phyloP scores from a whole-genome alignment of 2,888 invertebrate species.

The Abscondita cerata region DNA sequence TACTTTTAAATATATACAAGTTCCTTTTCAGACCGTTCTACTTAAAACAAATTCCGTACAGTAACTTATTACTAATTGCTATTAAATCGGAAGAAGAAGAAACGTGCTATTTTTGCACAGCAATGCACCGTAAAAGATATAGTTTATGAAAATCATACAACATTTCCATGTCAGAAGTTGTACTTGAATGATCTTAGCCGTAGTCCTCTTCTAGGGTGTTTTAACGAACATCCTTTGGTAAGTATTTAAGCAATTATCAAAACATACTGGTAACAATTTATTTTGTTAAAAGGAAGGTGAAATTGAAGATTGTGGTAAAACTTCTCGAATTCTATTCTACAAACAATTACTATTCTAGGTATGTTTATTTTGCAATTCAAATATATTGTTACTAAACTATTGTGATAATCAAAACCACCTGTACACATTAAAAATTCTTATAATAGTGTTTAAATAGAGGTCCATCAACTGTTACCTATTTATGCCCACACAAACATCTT shows the following conservation, averaged over 20 bases:
- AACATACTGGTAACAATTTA: background rate
- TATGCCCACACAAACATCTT: conserved; percentile 61
- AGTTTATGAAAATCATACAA: conserved; percentile 58
- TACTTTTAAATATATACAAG: background rate
- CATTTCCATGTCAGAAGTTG: conserved; percentile 79
- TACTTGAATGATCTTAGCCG: conserved; percentile 72
- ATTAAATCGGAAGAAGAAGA: conserved; percentile 66
- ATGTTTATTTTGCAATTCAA: conserved; percentile 11
- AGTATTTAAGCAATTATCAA: conserved; percentile 38
- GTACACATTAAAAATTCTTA: conserved; percentile 69
- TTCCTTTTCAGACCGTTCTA: conserved; percentile 67
- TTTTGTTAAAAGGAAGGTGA: conserved; percentile 57
- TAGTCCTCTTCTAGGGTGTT: conserved; percentile 76
- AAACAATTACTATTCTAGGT: conserved; percentile 11
- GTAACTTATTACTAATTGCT: conserved; percentile 80
- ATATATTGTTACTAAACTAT: conserved; percentile 1
- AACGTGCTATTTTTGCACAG: conserved; percentile 58
- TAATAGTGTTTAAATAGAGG: conserved; percentile 66
- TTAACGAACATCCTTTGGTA: conserved; percentile 76
- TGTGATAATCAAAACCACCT: no score
- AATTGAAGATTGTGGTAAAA: conserved; percentile 58
- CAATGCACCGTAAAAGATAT: conserved; percentile 62
- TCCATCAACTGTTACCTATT: conserved; percentile 57
- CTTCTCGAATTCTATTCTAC: conserved; percentile 3
- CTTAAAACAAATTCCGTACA: conserved; percentile 75